These are phyloP conservation scores for Drosophila elegans DNA, from an alignment of 1,140 invertebrate genomes.

Conservation along the genomic window DNA sequence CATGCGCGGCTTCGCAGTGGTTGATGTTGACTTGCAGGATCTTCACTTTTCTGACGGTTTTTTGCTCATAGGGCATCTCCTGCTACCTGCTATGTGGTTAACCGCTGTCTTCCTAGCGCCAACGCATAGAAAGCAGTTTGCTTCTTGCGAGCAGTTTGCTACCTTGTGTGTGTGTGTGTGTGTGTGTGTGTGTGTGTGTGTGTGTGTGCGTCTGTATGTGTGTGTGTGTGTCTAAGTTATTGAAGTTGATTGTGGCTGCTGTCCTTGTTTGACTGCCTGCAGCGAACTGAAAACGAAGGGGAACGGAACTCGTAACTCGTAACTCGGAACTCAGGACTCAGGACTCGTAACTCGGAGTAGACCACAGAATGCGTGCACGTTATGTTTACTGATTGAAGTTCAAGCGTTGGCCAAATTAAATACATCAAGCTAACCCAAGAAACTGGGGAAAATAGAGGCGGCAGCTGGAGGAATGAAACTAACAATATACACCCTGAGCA, in stretches of 20 bases:
- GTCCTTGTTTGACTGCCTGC: constrained; percentile 50
- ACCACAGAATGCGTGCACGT: constrained; percentile 64
- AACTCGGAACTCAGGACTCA: neutral
- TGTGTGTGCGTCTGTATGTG: constrained; percentile 54
- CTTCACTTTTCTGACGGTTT: no score
- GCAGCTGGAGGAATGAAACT: neutral
- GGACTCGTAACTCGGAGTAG: constrained; percentile 1
- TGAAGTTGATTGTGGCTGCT: constrained; percentile 64
- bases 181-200: constrained; percentile 36
- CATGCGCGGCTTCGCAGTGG: no score
- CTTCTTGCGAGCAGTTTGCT: no score
- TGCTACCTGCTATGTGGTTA: no score
- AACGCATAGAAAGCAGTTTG: no score
- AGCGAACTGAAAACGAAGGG: constrained; percentile 1
- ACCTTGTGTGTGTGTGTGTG: constrained; percentile 33
- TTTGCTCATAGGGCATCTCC: no score
- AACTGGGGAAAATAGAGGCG: neutral
- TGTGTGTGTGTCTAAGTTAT: constrained; percentile 61
- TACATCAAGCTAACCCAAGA: constrained; percentile 42
- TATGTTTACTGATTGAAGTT: constrained; percentile 71
- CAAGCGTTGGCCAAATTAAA: constrained; percentile 66
- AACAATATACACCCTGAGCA: neutral
- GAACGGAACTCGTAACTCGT: constrained; percentile 3
- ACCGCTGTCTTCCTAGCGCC: no score
- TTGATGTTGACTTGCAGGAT: no score